Evolutionary conservation across 1,140 invertebrate species (phyloP), one percentile per base, ranked within the genome.

Genomic region (Liolophura sinensis): DNA sequence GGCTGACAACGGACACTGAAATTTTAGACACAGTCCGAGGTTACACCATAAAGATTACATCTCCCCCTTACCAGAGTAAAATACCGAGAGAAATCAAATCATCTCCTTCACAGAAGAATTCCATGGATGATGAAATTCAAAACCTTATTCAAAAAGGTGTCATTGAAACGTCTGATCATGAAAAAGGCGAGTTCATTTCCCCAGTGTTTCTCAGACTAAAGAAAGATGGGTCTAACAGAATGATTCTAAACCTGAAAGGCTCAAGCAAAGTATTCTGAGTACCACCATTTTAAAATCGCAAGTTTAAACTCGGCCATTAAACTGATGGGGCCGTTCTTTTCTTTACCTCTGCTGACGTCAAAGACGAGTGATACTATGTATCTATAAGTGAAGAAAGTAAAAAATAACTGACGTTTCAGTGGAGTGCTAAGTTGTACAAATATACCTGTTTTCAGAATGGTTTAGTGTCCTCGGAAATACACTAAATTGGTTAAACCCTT

Each of bases 391-490:
- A 18, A 9, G 16, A 14, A 14, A 22, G 52, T n/a, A n/a, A n/a
- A n/a, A n/a, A n/a, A 15, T 11, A 52, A 24, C 0, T 27, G 16
- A 54, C 27, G 46, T 66, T 60, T 40, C 27, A 60, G 1, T 66
- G 49, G 22, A 47, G 52, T 7, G 64, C 47, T 16, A 31, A 51
- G n/a, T 20, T 54, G 54, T 60, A 6, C 49, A 60, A 66, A 15
- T 66, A 60, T 60, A 61, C 50, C 47, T 66, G 40, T n/a, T 66
- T 66, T 22, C 64, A 56, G 15, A 66, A 61, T 60, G 64, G 56
- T 1, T n/a, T 60, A 18, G 5, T n/a, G 25, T 57, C 57, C 64
- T 16, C 15, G 40, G 27, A n/a, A 22, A n/a, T 15, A 60, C 49
- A 12, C 50, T 50, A 47, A 66, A 66, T 54, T 24, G 24, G n/a